Conservation (phyloP, 2,113 vertebrate genomes). For the Donacobius atricapilla region DNA sequence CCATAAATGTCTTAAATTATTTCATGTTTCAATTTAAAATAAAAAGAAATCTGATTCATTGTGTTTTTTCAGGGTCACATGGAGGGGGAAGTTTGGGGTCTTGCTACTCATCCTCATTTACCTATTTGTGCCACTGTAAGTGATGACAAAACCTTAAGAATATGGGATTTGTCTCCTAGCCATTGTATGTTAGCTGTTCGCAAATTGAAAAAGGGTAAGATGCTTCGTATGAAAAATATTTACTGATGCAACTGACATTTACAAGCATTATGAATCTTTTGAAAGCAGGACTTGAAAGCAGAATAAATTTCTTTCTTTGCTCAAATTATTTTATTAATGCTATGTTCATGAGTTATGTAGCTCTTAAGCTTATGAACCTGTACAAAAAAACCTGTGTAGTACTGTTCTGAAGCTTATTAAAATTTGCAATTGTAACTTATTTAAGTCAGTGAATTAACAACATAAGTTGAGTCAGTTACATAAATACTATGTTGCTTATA, state of each 20-base stretch:
- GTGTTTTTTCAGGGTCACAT: conserved; percentile 89
- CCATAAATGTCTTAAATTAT: background rate
- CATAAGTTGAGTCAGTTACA: background rate
- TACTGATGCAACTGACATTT: background rate
- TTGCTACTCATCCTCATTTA: conserved; percentile 95
- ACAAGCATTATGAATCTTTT: background rate
- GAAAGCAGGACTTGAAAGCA: background rate
- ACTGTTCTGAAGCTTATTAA: background rate
- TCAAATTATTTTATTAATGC: background rate
- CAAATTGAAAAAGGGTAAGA: conserved; percentile 96
- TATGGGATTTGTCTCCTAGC: conserved; percentile 99
- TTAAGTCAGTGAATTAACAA: background rate
- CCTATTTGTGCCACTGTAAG: conserved; percentile 98
- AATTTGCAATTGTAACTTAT: background rate
- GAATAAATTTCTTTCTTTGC: background rate
- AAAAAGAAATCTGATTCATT: background rate
- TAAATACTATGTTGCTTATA: background rate
- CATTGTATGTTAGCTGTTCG: conserved; percentile 99
- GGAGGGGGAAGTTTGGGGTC: conserved; percentile 98
- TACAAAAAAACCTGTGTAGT: background rate
- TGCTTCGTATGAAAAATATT: conserved; percentile 6
- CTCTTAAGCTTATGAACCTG: background rate
- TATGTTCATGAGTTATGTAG: background rate
- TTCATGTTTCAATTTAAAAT: background rate
- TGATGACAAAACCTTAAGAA: conserved; percentile 96